These are phyloP conservation scores for Zapus hudsonius DNA, from an alignment of 2,113 vertebrate species.

Conservation along the genomic window DNA sequence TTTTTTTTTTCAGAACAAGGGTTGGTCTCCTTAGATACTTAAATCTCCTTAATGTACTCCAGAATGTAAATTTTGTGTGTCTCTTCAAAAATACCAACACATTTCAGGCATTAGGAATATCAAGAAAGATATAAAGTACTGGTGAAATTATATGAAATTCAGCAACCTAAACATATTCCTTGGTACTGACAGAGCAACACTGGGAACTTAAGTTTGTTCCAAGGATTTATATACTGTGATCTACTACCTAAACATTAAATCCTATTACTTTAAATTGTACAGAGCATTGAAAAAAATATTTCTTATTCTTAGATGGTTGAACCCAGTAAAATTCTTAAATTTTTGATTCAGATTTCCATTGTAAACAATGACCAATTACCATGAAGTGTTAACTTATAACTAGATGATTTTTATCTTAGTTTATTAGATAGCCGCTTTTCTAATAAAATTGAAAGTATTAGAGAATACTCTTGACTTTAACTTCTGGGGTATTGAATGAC, in stretches of 20 bases:
- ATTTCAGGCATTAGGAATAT: background rate
- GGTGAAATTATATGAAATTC: background rate
- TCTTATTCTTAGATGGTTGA: background rate
- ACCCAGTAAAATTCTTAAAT: background rate
- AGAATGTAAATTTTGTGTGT: background rate
- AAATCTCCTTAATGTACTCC: background rate
- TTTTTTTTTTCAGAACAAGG: background rate
- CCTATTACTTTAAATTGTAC: background rate
- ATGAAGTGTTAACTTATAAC: too few relatives aligned
- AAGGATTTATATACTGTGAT: background rate
- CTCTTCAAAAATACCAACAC: background rate
- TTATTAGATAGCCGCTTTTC: too few relatives aligned
- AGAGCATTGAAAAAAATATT: background rate
- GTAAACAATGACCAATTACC: too few relatives aligned
- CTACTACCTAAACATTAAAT: constrained; percentile 17
- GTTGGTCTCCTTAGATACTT: background rate
- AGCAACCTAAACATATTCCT: too few relatives aligned
- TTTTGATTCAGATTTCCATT: too few relatives aligned
- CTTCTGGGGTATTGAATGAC: too few relatives aligned
- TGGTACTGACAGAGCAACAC: background rate
- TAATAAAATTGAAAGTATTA: too few relatives aligned
- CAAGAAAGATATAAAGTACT: too few relatives aligned
- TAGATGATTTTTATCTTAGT: too few relatives aligned
- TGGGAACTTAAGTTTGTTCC: background rate
- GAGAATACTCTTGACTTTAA: too few relatives aligned